Conservation (phyloP, 2,113 vertebrate genomes). For the Xenopus tropicalis region UCB_Xtro_10.0 CM004450.2:53832501-53833000, state of each 20-base stretch:
- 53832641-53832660: too few relatives aligned
- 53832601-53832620: too few relatives aligned
- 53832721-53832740: constrained; percentile 4
- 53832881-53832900: neutral
- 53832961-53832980: neutral
- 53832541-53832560: too few relatives aligned
- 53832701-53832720: neutral
- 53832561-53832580: too few relatives aligned
- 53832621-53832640: too few relatives aligned
- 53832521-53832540: too few relatives aligned
- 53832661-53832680: too few relatives aligned
- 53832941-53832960: neutral
- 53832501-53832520: too few relatives aligned
- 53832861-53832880: neutral
- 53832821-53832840: neutral
- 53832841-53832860: neutral
- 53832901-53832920: neutral
- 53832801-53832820: neutral
- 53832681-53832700: constrained; percentile 13
- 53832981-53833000: too few relatives aligned
- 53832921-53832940: neutral
- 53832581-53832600: too few relatives aligned
- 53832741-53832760: neutral
- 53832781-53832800: neutral
- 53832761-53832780: constrained; percentile 14